A percentile compares a stretch with the other conserved stretches of the same genome.
phyloP scores from a whole-genome alignment of 2,888 invertebrate species.

The Harmothoe impar region DNA sequence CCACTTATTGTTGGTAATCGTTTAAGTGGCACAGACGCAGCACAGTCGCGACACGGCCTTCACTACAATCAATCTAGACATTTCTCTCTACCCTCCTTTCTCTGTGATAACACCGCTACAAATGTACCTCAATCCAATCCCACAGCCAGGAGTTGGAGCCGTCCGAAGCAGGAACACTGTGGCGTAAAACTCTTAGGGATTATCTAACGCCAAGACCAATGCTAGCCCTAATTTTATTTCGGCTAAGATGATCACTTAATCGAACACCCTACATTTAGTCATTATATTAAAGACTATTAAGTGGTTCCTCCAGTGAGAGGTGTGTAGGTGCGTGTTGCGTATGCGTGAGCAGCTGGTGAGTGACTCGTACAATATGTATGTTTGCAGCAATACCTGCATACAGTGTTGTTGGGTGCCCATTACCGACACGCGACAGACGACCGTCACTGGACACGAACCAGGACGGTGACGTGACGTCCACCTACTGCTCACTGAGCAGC shows the following conservation, averaged over 20 bases:
- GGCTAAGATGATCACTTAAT: too few relatives aligned
- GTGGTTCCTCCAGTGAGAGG: not conserved
- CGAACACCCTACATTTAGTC: too few relatives aligned
- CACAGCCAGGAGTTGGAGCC: not conserved
- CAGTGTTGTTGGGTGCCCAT: not conserved
- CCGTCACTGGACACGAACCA: slow-evolving; percentile 27
- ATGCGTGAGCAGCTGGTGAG: not conserved
- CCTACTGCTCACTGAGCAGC: not conserved
- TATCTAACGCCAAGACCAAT: too few relatives aligned
- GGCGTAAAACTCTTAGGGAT: too few relatives aligned
- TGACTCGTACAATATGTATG: slow-evolving; percentile 8
- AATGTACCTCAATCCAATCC: slow-evolving; percentile 23
- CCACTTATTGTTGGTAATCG: slow-evolving; percentile 58
- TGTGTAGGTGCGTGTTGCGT: not conserved
- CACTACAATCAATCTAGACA: slow-evolving; percentile 48
- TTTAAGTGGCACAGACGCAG: slow-evolving; percentile 59
- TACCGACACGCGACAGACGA: not conserved
- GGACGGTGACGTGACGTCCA: not conserved
- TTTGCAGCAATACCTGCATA: not conserved
- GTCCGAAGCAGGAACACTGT: too few relatives aligned
- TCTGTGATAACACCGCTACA: not conserved
- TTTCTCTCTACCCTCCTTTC: not conserved
- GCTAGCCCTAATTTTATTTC: too few relatives aligned
- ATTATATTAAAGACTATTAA: too few relatives aligned
- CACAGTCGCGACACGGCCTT: not conserved